phyloP scores from a whole-genome alignment of 1,140 invertebrate species.

The Leptopilina boulardi region DNA sequence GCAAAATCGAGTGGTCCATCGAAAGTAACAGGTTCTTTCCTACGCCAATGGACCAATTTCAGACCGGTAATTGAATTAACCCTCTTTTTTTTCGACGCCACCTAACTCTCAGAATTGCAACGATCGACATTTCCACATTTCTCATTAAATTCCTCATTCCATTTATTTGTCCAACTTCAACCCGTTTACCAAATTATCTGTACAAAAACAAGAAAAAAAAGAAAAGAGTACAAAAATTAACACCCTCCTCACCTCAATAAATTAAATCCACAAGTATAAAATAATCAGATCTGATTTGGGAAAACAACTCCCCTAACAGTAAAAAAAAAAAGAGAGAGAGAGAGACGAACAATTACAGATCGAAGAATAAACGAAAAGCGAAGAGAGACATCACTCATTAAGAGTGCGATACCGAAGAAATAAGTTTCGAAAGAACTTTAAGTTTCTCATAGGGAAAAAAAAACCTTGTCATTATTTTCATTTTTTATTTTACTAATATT shows the following conservation, averaged over 20 bases:
- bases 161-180: not conserved
- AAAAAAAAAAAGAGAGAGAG: too few relatives aligned
- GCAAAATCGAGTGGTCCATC: constrained; percentile 7
- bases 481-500: too few relatives aligned
- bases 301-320: not conserved
- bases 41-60: constrained; percentile 8
- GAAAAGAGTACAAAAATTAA: too few relatives aligned
- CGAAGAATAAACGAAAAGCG: not conserved
- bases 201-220: not conserved
- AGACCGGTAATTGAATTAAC: constrained; percentile 13
- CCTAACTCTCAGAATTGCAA: constrained; percentile 12
- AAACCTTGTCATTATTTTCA: too few relatives aligned
- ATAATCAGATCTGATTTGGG: not conserved
- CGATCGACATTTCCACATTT: not conserved
- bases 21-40: constrained; percentile 13
- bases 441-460: too few relatives aligned
- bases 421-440: not conserved
- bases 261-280: not conserved
- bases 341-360: not conserved
- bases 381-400: constrained; percentile 2
- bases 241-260: not conserved
- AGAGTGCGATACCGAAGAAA: not conserved
- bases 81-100: not conserved
- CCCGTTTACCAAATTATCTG: not conserved
- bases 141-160: not conserved